Base-by-base conservation (phyloP, 1,140 invertebrate genomes). In the Aphaenogaster ashmeadi region DNA sequence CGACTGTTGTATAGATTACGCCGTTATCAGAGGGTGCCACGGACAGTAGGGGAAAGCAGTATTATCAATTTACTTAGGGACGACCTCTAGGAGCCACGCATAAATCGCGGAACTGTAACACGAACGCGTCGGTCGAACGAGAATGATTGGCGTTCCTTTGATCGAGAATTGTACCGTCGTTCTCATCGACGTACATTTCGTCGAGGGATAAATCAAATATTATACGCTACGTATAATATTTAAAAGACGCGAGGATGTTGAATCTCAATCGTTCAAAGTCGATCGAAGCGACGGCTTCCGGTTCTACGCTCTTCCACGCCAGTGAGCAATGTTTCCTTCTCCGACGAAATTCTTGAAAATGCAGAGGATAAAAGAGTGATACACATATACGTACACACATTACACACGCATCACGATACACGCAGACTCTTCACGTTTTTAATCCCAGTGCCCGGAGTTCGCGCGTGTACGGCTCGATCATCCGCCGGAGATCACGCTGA, bases 261-360 rank as follows among this genome's bases (percentile, higher is more conserved):
- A 56, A 21, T 60, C 56, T 36, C 27, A n/a, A 54, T 69, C 78
- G 56, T 90, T 89, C 64, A n/a, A 87, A 58, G 62, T 78, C 88
- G 88, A 83, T 87, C 89, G 89, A 89, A 64, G 80, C 88, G 88
- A 83, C 89, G 79, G 44, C 87, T 90, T 89, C 79, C 90, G 88
- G 89, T 90, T 89, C 92, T 90, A 88, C 72, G 90, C 90, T 93
- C 90, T 92, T 93, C 88, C 91, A 89, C 88, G 86, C 74, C 64
- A 91, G 71, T 87, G 81, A 92, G 90, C 89, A 90, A 93, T 93
- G 90, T 94, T 93, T 94, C 90, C 92, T 93, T 93, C 91, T 93
- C 92, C 92, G 92, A 93, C 90, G 84, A 91, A 93, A 92, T 92
- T 93, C 86, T 91, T 75, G 62, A 77, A 93, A 91, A 87, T 85